Base-by-base conservation (phyloP, 2,113 vertebrate species). In the Cyprinus carpio region DNA sequence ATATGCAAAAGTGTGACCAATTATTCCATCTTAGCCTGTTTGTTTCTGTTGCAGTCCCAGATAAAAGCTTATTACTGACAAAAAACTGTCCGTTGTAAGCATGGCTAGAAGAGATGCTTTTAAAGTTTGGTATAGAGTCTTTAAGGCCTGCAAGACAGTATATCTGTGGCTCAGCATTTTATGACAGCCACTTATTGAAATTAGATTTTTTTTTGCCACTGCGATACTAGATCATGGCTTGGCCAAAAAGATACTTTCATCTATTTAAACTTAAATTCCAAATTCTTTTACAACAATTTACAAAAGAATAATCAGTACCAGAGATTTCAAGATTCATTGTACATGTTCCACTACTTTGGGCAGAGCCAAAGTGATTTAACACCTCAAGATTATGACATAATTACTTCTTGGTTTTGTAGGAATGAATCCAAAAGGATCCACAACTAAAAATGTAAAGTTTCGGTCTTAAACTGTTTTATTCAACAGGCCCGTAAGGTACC, bases 81-180 rank as follows among this genome's bases (percentile, higher is more conserved):
- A 2, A 46, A 46, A 46, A 46, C 12, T 46, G 43, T 46, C 11
- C 6, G 6, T 7, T 72, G 34, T 74, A 11, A 46, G 12, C 71
- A 46, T 8, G n/a, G 40, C 37, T 46, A 3, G n/a, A 43, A 71
- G 6, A 74, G 10, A 71, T 40, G 34, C 10, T 79, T 20, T 69
- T 20, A 40, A 56, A 43, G 25, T n/a, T 10, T 20, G 46, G 16
- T 27, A 25, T 75, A 43, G 3, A 29, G 15, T 58, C 18, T 58
- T 10, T 23, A 23, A 23, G 25, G 29, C 43, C 40, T 49, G 31
- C 20, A 79, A 40, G 27, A 31, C 7, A 25, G 18, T 16, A 62
- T 80, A 80, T 64, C 34, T 43, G 58, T 80, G 58, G n/a, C 77
- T 62, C 77, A 80, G 75, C 75, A 56, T 18, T 77, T 77, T 77